Percentiles rank a stretch among this genome's conserved stretches.
phyloP scores from a whole-genome alignment of 37 sponge, comb jelly and placozoan species.

The Hexactinellida sp. region DNA sequence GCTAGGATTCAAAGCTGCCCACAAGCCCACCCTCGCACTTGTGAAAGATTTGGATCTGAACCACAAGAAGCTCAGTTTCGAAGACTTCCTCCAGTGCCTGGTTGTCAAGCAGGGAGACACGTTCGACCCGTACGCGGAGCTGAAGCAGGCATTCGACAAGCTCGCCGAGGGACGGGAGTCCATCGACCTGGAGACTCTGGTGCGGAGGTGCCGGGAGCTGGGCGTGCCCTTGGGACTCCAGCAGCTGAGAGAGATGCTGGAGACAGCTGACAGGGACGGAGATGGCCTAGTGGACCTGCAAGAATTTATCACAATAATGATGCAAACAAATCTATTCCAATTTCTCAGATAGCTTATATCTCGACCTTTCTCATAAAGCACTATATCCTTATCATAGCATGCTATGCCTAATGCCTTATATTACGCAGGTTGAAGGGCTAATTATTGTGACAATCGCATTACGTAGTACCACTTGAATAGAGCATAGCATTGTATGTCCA shows the following conservation, averaged over 20 bases:
- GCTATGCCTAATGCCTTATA: too few relatives aligned
- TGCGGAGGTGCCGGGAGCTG: not conserved
- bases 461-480: too few relatives aligned
- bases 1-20: not conserved
- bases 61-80: not conserved
- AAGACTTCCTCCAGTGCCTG: not conserved
- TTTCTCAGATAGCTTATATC: not conserved
- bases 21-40: not conserved
- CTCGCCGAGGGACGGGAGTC: not conserved
- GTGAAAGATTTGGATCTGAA: not conserved
- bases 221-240: not conserved
- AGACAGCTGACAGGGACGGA: not conserved
- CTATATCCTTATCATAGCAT: not conserved
- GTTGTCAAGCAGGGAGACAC: constrained; percentile 1
- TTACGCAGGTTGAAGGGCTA: too few relatives aligned
- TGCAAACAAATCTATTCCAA: constrained; percentile 5
- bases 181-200: not conserved
- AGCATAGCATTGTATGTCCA: not conserved
- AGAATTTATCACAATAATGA: constrained; percentile 10
- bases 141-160: not conserved
- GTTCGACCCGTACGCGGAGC: not conserved
- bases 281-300: not conserved
- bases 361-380: not conserved
- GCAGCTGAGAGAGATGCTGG: not conserved
- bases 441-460: too few relatives aligned